A percentile compares a stretch with the other conserved stretches of the same genome.
Evolutionary conservation across 2,888 invertebrate genomes (phyloP).

Genomic region (Onchidella celtica): DNA sequence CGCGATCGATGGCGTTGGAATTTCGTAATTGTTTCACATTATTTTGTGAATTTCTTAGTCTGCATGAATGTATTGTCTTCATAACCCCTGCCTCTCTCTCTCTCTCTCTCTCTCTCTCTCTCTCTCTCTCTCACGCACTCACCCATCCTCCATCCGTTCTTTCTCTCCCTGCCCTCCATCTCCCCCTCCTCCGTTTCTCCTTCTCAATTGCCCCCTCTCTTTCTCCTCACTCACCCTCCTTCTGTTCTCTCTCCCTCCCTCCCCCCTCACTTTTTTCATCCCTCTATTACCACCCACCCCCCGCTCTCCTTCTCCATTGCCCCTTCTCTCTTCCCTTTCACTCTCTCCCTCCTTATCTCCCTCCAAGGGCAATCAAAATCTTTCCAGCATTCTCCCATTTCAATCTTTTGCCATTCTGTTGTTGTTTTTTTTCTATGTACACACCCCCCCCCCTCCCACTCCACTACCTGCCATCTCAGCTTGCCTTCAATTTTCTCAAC

Average conservation of each 20-base stretch:
- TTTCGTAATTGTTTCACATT: no score
- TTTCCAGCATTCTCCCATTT: no score
- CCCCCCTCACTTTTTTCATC: neutral
- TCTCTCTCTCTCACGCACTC: slow-evolving; percentile 7
- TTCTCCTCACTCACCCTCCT: neutral
- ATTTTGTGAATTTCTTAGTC: no score
- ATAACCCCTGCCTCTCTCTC: neutral
- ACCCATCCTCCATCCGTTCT: neutral
- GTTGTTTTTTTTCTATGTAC: no score
- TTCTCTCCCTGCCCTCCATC: neutral
- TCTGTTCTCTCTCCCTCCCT: neutral
- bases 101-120: neutral
- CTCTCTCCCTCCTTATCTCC: slow-evolving; percentile 21
- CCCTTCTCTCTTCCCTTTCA: neutral
- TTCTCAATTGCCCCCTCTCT: neutral
- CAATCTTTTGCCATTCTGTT: no score
- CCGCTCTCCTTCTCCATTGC: neutral
- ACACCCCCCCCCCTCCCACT: no score
- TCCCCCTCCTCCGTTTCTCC: neutral
- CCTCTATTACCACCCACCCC: neutral
- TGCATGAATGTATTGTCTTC: neutral
- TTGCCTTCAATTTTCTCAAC: no score
- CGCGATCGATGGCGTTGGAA: no score
- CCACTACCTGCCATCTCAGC: no score
- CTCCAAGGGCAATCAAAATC: no score